Base-by-base conservation (phyloP, 1,140 invertebrate genomes). In the Zaprionus africanus region DNA sequence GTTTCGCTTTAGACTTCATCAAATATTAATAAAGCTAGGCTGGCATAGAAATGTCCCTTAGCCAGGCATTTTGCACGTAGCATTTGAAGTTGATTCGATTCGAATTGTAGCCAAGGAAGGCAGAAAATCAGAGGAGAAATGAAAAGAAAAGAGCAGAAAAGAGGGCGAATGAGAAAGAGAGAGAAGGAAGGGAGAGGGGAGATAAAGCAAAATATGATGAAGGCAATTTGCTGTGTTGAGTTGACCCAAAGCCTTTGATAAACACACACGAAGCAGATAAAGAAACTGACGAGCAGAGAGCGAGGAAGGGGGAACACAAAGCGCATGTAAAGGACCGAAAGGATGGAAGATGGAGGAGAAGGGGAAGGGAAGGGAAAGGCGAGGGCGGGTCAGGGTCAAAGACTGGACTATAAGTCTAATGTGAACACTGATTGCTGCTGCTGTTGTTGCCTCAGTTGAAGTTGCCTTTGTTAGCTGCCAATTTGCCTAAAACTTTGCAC, bases 181-280 rank as follows among this genome's bases (percentile, higher is more conserved):
- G 28, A 9, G 28, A 31, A 31, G 7, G 28, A 31, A 31, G 22
- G 22, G 2, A 2, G 1, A 1, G 13, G 24, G n/a, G 9, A 54
- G 17, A 56, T 68, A 78, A 86, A 87, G 68, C 67, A 78, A 83
- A 83, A 88, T 82, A 88, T 87, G 84, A 87, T 87, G 83, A 87
- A 87, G 83, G 84, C 84, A 88, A 88, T 87, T 87, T 88, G 66
- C 80, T 68, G 6, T 46, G 41, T 17, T 70, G 65, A 73, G 67
- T 63, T 71, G 63, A 72, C 68, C 74, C 76, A 83, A 84, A 88
- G 73, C 78, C 84, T 84, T 87, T 87, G 78, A 81, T 88, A 86
- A 79, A 15, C 61, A 71, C 67, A 60, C 34, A 41, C 60, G 43
- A 36, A 68, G 19, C 36, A 56, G 17, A 49, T 9, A 58, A 54